phyloP scores from a whole-genome alignment of 2,888 invertebrate genomes.

The Gymnosoma rotundatum region DNA sequence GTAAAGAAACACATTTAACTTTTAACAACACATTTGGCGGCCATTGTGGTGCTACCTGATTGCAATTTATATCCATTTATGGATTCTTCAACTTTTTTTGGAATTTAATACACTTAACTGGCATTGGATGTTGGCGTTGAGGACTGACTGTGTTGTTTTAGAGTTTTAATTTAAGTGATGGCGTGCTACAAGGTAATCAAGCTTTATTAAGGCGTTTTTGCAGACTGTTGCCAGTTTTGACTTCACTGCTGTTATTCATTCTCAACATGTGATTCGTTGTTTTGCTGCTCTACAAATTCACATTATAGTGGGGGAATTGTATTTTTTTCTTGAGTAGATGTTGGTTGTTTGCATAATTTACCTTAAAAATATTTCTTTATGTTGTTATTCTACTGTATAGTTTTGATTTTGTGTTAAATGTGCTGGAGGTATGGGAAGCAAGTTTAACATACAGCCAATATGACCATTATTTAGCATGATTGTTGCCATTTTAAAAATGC shows the following conservation, averaged over 20 bases:
- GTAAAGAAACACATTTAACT: slow-evolving; percentile 15
- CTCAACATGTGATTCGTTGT: slow-evolving; percentile 65
- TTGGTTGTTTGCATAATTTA: slow-evolving; percentile 64
- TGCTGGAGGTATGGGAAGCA: slow-evolving; percentile 53
- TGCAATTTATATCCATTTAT: slow-evolving; percentile 44
- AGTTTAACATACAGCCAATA: slow-evolving; percentile 14
- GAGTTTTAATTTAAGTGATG: slow-evolving; percentile 48
- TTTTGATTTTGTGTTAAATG: slow-evolving; percentile 71
- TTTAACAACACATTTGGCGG: slow-evolving; percentile 50
- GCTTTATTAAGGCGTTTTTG: slow-evolving; percentile 72
- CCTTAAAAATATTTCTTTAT: slow-evolving; percentile 72
- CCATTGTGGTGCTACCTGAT: slow-evolving; percentile 61
- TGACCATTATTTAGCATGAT: slow-evolving; percentile 35
- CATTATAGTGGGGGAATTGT: slow-evolving; percentile 30
- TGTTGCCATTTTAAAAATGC: slow-evolving; percentile 66
- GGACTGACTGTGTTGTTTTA: slow-evolving; percentile 49
- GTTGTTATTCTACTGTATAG: slow-evolving; percentile 61
- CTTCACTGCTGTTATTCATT: slow-evolving; percentile 40
- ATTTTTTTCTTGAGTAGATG: slow-evolving; percentile 33
- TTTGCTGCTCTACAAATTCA: slow-evolving; percentile 20
- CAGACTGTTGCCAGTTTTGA: slow-evolving; percentile 65
- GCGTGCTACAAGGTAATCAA: slow-evolving; percentile 73
- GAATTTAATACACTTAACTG: slow-evolving; percentile 72
- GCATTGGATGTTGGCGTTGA: slow-evolving; percentile 62
- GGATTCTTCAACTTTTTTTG: slow-evolving; percentile 66